Evolutionary conservation across 2,797 vertebrate genomes (phyloP).

Genomic region (Squalus acanthias): DNA sequence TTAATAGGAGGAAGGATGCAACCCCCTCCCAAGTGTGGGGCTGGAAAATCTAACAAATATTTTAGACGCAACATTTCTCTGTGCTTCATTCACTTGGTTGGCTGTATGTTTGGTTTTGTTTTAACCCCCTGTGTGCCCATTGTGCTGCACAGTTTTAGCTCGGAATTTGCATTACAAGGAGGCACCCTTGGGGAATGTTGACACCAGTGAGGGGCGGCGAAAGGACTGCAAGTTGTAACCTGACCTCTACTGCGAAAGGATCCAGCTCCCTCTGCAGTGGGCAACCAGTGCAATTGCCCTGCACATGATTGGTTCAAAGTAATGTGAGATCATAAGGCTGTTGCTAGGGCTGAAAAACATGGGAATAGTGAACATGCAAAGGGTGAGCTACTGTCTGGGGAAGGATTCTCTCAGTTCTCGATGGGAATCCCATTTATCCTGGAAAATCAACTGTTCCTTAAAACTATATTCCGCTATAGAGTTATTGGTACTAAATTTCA

Average conservation of each 20-base stretch:
- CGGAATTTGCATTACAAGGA: conserved; percentile 39
- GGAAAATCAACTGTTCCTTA: not conserved
- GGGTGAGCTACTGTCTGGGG: not conserved
- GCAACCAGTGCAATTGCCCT: conserved; percentile 53
- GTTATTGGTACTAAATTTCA: not conserved
- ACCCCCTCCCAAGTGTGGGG: not conserved
- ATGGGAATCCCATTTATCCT: not conserved
- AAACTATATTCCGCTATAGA: not conserved
- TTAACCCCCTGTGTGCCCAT: not conserved
- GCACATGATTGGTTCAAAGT: conserved; percentile 53
- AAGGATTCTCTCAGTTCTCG: not conserved
- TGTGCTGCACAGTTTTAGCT: not conserved
- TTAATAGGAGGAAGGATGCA: not conserved
- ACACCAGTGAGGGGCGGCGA: conserved; percentile 1
- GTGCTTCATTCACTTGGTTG: not conserved
- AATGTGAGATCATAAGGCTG: conserved; percentile 51
- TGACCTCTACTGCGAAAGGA: conserved; percentile 49
- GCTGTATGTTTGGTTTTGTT: not conserved
- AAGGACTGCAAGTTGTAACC: conserved; percentile 49
- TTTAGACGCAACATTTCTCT: not conserved
- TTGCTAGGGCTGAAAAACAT: conserved; percentile 56
- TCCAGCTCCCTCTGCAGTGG: conserved; percentile 43
- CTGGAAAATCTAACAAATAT: not conserved
- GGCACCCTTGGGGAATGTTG: conserved; percentile 35
- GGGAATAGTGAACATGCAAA: not conserved